Conservation (phyloP, 2,113 vertebrate species). For the Globicephala melas region DNA sequence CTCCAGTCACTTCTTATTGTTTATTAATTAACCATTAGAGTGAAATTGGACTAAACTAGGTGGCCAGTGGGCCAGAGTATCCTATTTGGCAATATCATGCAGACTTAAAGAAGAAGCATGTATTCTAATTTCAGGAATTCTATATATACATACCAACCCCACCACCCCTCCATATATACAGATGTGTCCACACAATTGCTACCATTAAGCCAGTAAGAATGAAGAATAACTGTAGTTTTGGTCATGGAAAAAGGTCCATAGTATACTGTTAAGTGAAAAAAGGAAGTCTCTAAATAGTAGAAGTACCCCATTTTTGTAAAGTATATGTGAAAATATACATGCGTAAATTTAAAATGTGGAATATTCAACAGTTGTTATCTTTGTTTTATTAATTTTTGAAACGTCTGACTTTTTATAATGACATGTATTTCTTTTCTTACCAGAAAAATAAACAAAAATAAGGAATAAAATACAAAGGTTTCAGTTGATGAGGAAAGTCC, state of each 20-base stretch:
- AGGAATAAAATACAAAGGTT: neutral
- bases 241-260: neutral
- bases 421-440: neutral
- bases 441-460: neutral
- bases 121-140: neutral
- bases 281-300: neutral
- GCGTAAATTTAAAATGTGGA: neutral
- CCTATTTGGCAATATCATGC: neutral
- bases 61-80: neutral
- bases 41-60: neutral
- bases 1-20: neutral
- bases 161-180: neutral
- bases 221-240: neutral
- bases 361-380: neutral
- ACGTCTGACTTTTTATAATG: neutral
- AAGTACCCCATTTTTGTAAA: neutral
- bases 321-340: neutral
- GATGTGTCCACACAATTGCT: neutral
- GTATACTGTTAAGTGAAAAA: neutral
- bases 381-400: conserved; percentile 4
- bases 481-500: neutral
- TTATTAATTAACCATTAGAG: neutral
- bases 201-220: neutral
- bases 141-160: neutral
- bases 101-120: neutral